Base-by-base conservation (phyloP, 2,888 invertebrate species). In the Apotomis turbidana region DNA sequence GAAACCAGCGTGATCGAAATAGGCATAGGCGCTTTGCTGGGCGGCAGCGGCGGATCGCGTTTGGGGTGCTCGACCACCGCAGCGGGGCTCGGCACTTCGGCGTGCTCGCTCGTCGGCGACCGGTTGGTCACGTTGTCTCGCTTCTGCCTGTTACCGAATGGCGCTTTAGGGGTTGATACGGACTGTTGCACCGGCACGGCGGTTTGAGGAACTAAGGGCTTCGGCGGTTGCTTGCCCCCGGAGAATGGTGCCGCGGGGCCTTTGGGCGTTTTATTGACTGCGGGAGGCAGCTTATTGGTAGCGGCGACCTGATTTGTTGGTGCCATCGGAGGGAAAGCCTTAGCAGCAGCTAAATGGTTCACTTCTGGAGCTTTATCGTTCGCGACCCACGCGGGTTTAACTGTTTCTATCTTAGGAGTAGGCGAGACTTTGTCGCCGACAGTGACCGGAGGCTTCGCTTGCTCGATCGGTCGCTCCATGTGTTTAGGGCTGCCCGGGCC, bases 181-280 rank as follows among this genome's bases (percentile, higher is more conserved):
- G 90, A 88, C 76, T 93, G 94, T 75, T 90, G 93, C 73, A 84
- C 90, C 0, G 93, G 90, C 0, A 93, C 89, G 2, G 88, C 86
- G 73, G 94, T 85, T 80, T 91, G 86, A 71, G 94, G 88, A 77
- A 83, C 92, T 76, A 90, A 85, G 74, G 88, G 91, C 81, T 94
- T 94, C 71, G 83, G 85, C 1, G 89, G 84, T 73, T 87, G 93
- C 71, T 93, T 93, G 64, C 84, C 87, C 6, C 89, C 88, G 0
- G 93, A 88, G 82, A 94, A 94, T 0, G 94, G 94, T 4, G 93
- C 91, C 0, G 93, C 86, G 0, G 92, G 90, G 3, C 91, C 90
- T 75, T 94, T 94, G 0, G 79, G 82, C 0, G 89, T 75, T 76
- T 93, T 93, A 4, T 82, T 82, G 13, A 82, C 78, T 0, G 85